phyloP scores from a whole-genome alignment of 2,113 vertebrate species.

The Astatotilapia flaviijosephi region DNA sequence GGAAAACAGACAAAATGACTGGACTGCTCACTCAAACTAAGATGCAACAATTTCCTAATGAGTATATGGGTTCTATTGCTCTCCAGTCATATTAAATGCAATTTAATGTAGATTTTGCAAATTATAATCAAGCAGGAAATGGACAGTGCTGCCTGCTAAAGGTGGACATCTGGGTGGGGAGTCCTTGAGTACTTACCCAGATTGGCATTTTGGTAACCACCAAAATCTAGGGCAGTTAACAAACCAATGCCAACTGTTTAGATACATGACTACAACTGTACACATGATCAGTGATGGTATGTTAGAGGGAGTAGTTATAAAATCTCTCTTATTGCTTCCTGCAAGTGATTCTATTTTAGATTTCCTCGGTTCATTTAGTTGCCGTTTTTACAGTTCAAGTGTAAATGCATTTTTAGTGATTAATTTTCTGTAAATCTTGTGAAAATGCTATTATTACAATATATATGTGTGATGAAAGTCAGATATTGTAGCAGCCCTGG shows the following conservation, averaged over 20 bases:
- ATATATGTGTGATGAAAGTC: background rate
- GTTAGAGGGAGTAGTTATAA: accelerated
- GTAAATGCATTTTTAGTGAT: background rate
- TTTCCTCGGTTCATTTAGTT: background rate
- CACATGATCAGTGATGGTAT: background rate
- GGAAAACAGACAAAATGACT: background rate
- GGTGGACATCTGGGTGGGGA: background rate
- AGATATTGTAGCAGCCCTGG: background rate
- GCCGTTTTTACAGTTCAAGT: background rate
- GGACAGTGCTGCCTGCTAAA: background rate
- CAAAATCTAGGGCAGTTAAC: background rate
- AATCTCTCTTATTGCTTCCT: background rate
- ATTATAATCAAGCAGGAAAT: background rate
- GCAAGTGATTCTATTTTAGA: background rate
- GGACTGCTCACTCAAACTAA: accelerated
- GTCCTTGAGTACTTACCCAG: background rate
- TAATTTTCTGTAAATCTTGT: background rate
- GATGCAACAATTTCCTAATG: background rate
- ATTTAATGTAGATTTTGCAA: background rate
- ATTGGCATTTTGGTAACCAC: background rate
- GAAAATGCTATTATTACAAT: background rate
- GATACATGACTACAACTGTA: accelerated
- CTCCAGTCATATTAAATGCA: background rate
- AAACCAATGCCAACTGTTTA: background rate
- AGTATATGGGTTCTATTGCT: background rate